Conservation (phyloP, 2,797 vertebrate genomes). For the Enteromius unitaeniatus region DNA sequence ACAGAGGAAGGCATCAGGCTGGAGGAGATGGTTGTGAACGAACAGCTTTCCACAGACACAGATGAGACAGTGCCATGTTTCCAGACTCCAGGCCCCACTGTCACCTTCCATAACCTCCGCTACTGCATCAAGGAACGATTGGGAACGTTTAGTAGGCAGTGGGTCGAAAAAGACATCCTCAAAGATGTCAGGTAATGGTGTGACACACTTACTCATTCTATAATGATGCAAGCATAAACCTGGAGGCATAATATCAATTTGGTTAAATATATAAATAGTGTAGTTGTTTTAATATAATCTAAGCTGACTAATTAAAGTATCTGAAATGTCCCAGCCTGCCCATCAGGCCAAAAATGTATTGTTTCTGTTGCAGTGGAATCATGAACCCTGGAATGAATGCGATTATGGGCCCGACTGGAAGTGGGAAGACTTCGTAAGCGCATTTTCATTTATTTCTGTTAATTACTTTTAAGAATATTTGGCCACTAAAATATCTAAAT, state of each 20-base stretch:
- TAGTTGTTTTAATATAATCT: too few relatives aligned
- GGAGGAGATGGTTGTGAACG: conserved; percentile 9
- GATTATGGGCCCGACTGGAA: conserved; percentile 56
- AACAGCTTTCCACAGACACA: not conserved
- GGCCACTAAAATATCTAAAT: not conserved
- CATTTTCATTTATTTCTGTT: not conserved
- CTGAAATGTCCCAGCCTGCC: not conserved
- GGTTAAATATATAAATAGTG: too few relatives aligned
- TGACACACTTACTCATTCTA: not conserved
- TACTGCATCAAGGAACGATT: conserved; percentile 32
- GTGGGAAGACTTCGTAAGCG: conserved; percentile 50
- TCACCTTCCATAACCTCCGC: conserved; percentile 39
- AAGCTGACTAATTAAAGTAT: not conserved
- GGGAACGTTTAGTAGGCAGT: conserved; percentile 27
- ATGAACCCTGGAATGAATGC: conserved; percentile 60
- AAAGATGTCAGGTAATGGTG: conserved; percentile 45
- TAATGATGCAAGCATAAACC: not conserved
- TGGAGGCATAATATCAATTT: too few relatives aligned
- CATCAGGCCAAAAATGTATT: not conserved
- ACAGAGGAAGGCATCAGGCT: conserved; percentile 3
- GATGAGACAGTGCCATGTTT: conserved; percentile 2
- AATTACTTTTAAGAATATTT: not conserved
- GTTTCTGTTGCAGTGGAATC: conserved; percentile 1
- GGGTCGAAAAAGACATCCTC: conserved; percentile 50
- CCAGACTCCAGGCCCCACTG: conserved; percentile 33